Conservation (phyloP, 2,888 invertebrate species). For the Nomada ferruginata region DNA sequence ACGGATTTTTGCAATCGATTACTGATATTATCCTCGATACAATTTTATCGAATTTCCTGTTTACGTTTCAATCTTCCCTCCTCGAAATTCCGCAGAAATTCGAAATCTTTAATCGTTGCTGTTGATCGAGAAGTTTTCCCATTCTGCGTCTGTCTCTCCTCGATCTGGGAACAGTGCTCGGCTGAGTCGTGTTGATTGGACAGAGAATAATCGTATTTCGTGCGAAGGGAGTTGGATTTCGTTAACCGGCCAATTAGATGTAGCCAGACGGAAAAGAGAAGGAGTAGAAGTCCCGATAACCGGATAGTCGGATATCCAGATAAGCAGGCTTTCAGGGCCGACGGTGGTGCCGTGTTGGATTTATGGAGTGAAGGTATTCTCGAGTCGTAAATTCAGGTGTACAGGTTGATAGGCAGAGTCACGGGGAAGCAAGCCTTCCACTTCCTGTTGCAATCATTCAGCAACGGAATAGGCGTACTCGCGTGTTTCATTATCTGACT, state of each 20-base stretch:
- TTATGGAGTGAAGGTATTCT: conserved; percentile 63
- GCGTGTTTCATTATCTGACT: conserved; percentile 45
- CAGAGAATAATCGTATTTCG: conserved; percentile 41
- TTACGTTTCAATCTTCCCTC: too few species aligned
- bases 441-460: conserved; percentile 71
- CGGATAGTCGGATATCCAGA: conserved; percentile 73
- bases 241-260: conserved; percentile 60
- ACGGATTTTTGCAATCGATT: too few species aligned
- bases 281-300: conserved; percentile 59
- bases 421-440: conserved; percentile 61
- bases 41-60: too few species aligned
- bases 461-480: conserved; percentile 43
- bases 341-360: conserved; percentile 50
- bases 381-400: conserved; percentile 54
- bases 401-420: conserved; percentile 59
- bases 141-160: not conserved
- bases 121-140: not conserved
- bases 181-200: conserved; percentile 25
- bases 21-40: too few species aligned
- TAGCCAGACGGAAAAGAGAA: conserved; percentile 40
- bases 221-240: conserved; percentile 34
- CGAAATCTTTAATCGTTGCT: not conserved
- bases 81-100: too few species aligned
- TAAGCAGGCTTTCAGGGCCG: conserved; percentile 63
- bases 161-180: not conserved